Percentiles rank a stretch among this genome's conserved stretches.
These are phyloP conservation scores for Zaprionus capensis DNA, from an alignment of 1,140 invertebrate species.

Conservation along the genomic window DNA sequence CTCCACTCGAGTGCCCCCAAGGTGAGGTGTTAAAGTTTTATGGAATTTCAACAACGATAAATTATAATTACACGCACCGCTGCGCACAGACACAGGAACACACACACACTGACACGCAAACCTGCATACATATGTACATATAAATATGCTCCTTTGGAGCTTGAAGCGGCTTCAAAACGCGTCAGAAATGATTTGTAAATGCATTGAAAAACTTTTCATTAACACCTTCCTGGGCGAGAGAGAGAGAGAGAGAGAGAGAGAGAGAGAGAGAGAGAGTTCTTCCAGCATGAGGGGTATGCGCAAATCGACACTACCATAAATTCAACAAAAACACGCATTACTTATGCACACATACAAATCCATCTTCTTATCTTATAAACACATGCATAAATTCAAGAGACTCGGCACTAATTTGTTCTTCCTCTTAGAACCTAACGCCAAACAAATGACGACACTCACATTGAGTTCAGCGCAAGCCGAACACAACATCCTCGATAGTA, in stretches of 20 bases:
- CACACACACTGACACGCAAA: background rate
- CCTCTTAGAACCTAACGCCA: background rate
- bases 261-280: no score
- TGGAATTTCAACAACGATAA: slow-evolving; percentile 71
- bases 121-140: slow-evolving; percentile 2
- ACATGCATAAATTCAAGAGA: background rate
- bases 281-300: background rate
- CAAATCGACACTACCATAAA: background rate
- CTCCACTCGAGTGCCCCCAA: slow-evolving; percentile 51
- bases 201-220: slow-evolving; percentile 57
- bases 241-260: background rate
- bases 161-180: slow-evolving; percentile 43
- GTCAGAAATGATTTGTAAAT: slow-evolving; percentile 69
- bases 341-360: background rate
- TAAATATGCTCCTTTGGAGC: slow-evolving; percentile 25
- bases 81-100: slow-evolving; percentile 36
- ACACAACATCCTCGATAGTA: slow-evolving; percentile 54
- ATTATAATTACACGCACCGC: slow-evolving; percentile 69
- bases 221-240: slow-evolving; percentile 49
- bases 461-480: background rate
- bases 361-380: slow-evolving; percentile 4
- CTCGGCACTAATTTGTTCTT: background rate
- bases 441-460: background rate
- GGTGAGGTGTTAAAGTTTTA: slow-evolving; percentile 72
- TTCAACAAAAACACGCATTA: slow-evolving; percentile 3